Base-by-base conservation (phyloP, 2,888 invertebrate genomes). In the Cacoxenus indagator region DNA sequence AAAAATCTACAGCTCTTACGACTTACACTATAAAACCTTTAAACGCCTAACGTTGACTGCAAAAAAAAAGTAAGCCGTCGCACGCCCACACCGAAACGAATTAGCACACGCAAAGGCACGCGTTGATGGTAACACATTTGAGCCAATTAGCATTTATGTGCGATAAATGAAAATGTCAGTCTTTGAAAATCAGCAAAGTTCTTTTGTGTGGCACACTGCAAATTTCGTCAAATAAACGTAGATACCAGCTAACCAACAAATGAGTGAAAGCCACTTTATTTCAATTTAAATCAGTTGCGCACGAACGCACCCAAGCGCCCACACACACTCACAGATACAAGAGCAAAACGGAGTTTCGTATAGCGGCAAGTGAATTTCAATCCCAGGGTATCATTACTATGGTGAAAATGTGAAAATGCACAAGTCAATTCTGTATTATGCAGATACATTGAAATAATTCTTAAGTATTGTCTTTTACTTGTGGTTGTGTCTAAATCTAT, bases 91-190 rank as follows among this genome's bases (percentile, higher is more conserved):
- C 65, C 17, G 27, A 68, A 68, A 73, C 75, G 72, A 37, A 37
- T 37, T 1, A 8, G 19, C 46, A 51, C 17, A 48, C 17, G 3
- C 4, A 43, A 2, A n/a, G 17, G 46, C 26, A 14, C 54, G 29
- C 29, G 37, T 19, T 31, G 31, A 59, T 59, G 59, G 59, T 59
- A 59, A 59, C 75, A 81, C 83, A 81, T 79, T 83, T 83, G 83
- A 83, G 80, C 80, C 83, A 81, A 81, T 81, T 81, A 82, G 83
- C 80, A 81, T 81, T 83, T 81, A 81, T 81, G 82, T 81, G 82
- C 31, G 54, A 69, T 64, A 48, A 59, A 29, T 64, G 64, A 48
- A 48, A 69, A 61, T 37, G 59, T 59, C 59, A 59, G 31, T 26
- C 59, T 59, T 59, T 59, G 59, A 4, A 59, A 59, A 59, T 59